Evolutionary conservation across 2,888 invertebrate genomes (phyloP).

Genomic region (Platerodrilus igneus): DNA sequence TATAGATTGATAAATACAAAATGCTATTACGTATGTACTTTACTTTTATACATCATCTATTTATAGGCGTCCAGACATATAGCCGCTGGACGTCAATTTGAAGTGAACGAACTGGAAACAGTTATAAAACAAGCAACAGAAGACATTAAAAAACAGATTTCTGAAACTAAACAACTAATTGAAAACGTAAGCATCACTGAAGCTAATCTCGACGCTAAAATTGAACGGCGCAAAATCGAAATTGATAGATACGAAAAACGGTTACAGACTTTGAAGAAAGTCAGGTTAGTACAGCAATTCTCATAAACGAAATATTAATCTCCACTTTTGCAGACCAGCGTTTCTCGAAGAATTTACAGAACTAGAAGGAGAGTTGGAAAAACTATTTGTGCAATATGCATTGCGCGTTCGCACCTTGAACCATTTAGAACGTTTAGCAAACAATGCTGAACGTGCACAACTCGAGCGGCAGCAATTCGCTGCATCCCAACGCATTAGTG

Average conservation of each 20-base stretch:
- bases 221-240: constrained; percentile 85
- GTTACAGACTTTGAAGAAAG: constrained; percentile 88
- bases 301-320: too few relatives aligned
- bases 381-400: constrained; percentile 83
- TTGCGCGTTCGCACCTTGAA: constrained; percentile 82
- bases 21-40: not conserved
- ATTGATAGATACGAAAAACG: constrained; percentile 90
- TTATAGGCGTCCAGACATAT: constrained; percentile 47
- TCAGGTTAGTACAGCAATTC: constrained; percentile 66
- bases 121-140: constrained; percentile 72
- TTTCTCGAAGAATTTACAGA: constrained; percentile 94
- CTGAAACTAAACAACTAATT: constrained; percentile 70
- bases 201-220: constrained; percentile 82
- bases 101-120: constrained; percentile 75
- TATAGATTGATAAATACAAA: too few relatives aligned
- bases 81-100: constrained; percentile 79
- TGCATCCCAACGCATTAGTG: constrained; percentile 54
- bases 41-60: not conserved
- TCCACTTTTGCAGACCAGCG: constrained; percentile 75
- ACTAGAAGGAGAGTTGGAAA: constrained; percentile 77
- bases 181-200: constrained; percentile 86
- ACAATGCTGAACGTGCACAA: constrained; percentile 73
- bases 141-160: constrained; percentile 63
- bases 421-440: constrained; percentile 81
- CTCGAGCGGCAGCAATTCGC: constrained; percentile 66